phyloP scores from a whole-genome alignment of 1,140 invertebrate genomes.

The Aporrectodea caliginosa region DNA sequence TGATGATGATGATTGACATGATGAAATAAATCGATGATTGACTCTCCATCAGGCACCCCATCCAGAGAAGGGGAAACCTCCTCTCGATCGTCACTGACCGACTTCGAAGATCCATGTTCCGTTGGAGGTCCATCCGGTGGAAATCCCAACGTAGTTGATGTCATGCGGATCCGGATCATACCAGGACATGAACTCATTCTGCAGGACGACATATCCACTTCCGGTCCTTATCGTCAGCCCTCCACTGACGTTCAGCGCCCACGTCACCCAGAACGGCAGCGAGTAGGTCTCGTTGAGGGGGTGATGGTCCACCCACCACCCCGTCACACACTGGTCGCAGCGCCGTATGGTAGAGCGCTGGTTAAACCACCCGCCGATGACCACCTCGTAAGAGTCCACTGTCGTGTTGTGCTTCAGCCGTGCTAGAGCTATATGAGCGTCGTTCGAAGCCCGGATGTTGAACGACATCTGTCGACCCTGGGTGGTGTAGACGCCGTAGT shows the following conservation, averaged over 20 bases:
- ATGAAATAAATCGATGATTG: background rate
- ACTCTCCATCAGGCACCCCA: background rate
- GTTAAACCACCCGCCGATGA: slow-evolving; percentile 38
- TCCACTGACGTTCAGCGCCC: slow-evolving; percentile 37
- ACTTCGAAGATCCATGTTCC: slow-evolving; percentile 39
- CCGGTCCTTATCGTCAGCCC: slow-evolving; percentile 35
- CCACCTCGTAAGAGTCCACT: slow-evolving; percentile 39
- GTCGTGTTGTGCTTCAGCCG: slow-evolving; percentile 7
- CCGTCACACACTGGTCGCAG: slow-evolving; percentile 31
- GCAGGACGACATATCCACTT: slow-evolving; percentile 33
- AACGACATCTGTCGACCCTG: slow-evolving; percentile 35
- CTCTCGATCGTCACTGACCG: slow-evolving; percentile 16
- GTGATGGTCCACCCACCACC: slow-evolving; percentile 8
- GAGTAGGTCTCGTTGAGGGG: slow-evolving; percentile 31
- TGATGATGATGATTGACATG: background rate
- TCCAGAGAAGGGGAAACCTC: background rate
- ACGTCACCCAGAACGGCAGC: slow-evolving; percentile 39
- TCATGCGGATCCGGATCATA: slow-evolving; percentile 35
- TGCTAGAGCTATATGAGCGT: slow-evolving; percentile 39
- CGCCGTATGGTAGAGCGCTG: slow-evolving; percentile 34
- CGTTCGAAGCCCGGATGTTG: slow-evolving; percentile 38
- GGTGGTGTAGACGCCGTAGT: slow-evolving; percentile 32
- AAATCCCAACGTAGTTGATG: slow-evolving; percentile 37
- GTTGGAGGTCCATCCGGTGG: slow-evolving; percentile 39
- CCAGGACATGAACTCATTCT: slow-evolving; percentile 36